Evolutionary conservation across 1,140 invertebrate genomes (phyloP), one percentile per base, ranked within the genome.

Genomic region (Trigoniulus corallinus): DNA sequence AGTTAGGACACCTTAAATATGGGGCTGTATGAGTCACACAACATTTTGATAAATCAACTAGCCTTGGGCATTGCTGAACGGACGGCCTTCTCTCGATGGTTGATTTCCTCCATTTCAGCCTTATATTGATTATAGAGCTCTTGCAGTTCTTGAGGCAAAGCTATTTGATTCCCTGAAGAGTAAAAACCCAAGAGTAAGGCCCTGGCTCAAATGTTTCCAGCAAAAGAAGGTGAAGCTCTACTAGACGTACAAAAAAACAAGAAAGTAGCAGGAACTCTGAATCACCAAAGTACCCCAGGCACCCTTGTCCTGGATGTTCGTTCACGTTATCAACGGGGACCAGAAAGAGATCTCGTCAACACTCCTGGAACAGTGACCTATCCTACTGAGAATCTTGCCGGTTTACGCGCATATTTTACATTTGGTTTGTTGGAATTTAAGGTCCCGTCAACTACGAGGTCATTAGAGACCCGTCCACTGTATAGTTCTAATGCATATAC

Each of bases 121-220:
- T 87, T 82, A 60, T 93, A 93, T 54, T 89, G 69, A 10, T 78
- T 75, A 63, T 89, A 91, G 13, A 93, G 67, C 53, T 89, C 84
- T 51, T 82, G 78, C 29, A 93, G 66, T 58, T 92, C 87, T 4
- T 76, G 69, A 2, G 86, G 80, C 20, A 86, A 68, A 21, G 72
- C 69, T 3, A 87, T 61, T 53, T 74, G 71, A 57, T 78, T 71
- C 61, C 79, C 76, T 83, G 67, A 62, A 66, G 56, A 52, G 3
- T 48, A 23, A 20, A 10, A 18, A 20, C 15, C 22, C 20, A 25
- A 10, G 4, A 52, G 1, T 23, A n/a, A n/a, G 23, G 7, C 39
- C 7, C 7, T 44, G 25, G 13, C 29, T 51, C 20, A 4, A 10
- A 12, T 18, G 10, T 52, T 39, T 34, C 2, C 3, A 26, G 4